phyloP scores from a whole-genome alignment of 2,888 invertebrate genomes.

The Drosophila mettleri region DNA sequence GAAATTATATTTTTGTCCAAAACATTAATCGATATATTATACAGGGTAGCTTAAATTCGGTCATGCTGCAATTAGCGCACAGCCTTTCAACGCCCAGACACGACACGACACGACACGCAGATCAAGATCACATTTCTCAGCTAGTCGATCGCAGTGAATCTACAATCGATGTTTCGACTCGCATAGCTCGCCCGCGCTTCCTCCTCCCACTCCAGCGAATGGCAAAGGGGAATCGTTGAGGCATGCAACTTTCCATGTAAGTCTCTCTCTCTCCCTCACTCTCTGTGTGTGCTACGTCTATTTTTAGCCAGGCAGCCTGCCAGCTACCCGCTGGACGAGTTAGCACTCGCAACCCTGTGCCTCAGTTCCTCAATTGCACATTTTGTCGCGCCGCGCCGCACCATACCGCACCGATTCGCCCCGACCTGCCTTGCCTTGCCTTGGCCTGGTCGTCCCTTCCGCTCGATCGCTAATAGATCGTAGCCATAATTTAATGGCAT shows the following conservation, averaged over 20 bases:
- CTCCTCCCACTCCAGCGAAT: background rate
- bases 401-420: no score
- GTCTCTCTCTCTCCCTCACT: background rate
- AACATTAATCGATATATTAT: background rate
- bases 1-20: no score
- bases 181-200: conserved; percentile 11
- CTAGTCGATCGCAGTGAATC: conserved; percentile 36
- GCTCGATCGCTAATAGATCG: conserved; percentile 73
- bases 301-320: conserved; percentile 39
- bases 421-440: no score
- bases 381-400: background rate
- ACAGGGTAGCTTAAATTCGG: background rate
- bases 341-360: conserved; percentile 17
- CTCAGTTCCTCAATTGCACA: conserved; percentile 9
- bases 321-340: conserved; percentile 39
- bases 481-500: conserved; percentile 74
- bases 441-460: background rate
- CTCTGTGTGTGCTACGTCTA: conserved; percentile 5
- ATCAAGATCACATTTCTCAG: conserved; percentile 61
- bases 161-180: conserved; percentile 31
- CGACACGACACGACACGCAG: conserved; percentile 27
- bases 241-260: conserved; percentile 5
- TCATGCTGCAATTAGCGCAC: conserved; percentile 35
- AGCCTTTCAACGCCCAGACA: conserved; percentile 66
- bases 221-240: conserved; percentile 10